Evolutionary conservation across 1,140 invertebrate species (phyloP), one percentile per base, ranked within the genome.

Genomic region (Drosophila pruinosa): DNA sequence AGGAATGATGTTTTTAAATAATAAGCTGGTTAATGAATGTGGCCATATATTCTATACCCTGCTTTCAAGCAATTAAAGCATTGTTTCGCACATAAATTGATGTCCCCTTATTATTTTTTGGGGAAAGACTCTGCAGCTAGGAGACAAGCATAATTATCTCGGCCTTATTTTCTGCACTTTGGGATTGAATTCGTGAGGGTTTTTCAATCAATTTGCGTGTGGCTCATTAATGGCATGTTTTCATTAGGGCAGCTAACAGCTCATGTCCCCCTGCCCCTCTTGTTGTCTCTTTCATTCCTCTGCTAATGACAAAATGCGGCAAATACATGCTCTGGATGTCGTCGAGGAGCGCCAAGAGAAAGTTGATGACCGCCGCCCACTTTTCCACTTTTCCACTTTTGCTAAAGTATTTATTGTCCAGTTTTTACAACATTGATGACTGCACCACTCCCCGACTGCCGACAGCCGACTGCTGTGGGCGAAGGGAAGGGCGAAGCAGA

Each of bases 291-390:
- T 2, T 41, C 22, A 22, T 47, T 12, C 17, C 0, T n/a, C 41
- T 57, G 78, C 45, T 81, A 81, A 80, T 80, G 62, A 81, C 59
- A 45, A 53, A 53, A 52, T 39, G 7, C 19, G 21, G 14, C 48
- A 19, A 14, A 21, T 21, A 34, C 15, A 45, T 6, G 34, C 17
- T 17, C 22, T 65, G 43, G n/a, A 67, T 61, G 38, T 43, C 41
- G 38, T 24, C 31, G 34, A 53, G 28, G 17, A 41, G 59, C 68
- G 31, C n/a, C n/a, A n/a, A n/a, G n/a, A n/a, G 10, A 21, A 12
- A 21, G 36, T 17, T 50, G 52, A 45, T 65, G 52, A 71, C 12
- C 59, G 26, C 12, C 58, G 52, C 34, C 68, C 68, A 63, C 22
- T 63, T n/a, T n/a, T n/a, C n/a, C n/a, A n/a, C n/a, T n/a, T n/a